These are phyloP conservation scores for Hydrophis major DNA, from an alignment of 2,797 vertebrate species.

Conservation along the genomic window DNA sequence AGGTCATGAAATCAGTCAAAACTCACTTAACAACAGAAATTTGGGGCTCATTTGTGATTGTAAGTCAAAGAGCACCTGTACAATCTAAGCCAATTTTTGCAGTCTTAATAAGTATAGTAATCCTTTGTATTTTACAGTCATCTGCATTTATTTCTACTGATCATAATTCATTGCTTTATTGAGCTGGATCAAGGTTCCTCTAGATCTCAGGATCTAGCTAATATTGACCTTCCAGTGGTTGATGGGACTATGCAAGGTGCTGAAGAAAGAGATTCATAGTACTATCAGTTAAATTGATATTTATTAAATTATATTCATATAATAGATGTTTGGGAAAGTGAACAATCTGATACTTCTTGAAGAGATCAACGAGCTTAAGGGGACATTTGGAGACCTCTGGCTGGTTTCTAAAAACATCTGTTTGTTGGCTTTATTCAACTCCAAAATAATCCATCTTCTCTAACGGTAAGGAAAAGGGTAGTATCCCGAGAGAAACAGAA, in stretches of 20 bases:
- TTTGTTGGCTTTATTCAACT: not conserved
- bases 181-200: not conserved
- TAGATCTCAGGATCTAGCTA: not conserved
- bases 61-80: not conserved
- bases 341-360: not conserved
- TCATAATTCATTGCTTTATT: not conserved
- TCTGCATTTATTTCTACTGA: not conserved
- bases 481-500: not conserved
- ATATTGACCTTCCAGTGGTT: not conserved
- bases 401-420: not conserved
- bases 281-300: not conserved
- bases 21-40: not conserved
- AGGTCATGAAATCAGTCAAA: not conserved
- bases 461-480: not conserved
- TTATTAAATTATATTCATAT: not conserved
- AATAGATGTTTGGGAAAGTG: not conserved
- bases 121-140: not conserved
- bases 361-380: not conserved
- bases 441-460: not conserved
- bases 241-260: not conserved
- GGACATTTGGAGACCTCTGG: not conserved
- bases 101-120: not conserved
- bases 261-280: not conserved
- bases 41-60: not conserved
- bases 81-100: not conserved